phyloP scores from a whole-genome alignment of 2,888 invertebrate genomes.

The Cheilosia vernalis region DNA sequence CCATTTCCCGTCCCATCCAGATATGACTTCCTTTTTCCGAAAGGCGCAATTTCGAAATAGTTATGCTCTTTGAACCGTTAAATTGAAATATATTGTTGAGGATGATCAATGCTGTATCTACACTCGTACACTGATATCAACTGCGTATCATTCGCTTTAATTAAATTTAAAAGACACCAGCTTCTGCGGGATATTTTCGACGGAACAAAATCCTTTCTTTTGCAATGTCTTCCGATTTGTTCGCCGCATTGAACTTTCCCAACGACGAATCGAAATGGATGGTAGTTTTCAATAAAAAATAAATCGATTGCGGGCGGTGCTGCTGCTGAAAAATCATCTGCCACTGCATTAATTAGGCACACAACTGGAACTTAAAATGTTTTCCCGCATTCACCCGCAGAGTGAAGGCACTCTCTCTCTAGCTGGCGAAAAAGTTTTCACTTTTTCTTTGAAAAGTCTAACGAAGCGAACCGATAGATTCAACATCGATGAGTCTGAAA shows the following conservation, averaged over 20 bases:
- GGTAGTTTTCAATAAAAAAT: slow-evolving; percentile 18
- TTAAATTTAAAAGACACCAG: slow-evolving; percentile 6
- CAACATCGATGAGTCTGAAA: slow-evolving; percentile 43
- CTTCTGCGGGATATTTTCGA: slow-evolving; percentile 1
- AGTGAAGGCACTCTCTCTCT: neutral
- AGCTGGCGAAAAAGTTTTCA: slow-evolving; percentile 16
- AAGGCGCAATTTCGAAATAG: neutral
- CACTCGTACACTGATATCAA: neutral
- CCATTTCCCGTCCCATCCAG: neutral
- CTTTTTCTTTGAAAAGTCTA: slow-evolving; percentile 40
- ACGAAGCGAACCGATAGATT: slow-evolving; percentile 53
- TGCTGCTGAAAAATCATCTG: slow-evolving; percentile 15
- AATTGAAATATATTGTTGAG: neutral
- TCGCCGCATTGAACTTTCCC: slow-evolving; percentile 1
- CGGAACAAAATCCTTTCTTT: neutral
- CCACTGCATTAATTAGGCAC: slow-evolving; percentile 59
- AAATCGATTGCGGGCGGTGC: slow-evolving; percentile 33
- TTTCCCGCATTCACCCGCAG: slow-evolving; percentile 9
- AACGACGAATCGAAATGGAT: slow-evolving; percentile 35
- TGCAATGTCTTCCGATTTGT: neutral
- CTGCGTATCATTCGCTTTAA: neutral
- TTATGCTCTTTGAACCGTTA: neutral
- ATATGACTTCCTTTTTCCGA: slow-evolving; percentile 4
- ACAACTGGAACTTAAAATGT: slow-evolving; percentile 38
- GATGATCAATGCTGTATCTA: neutral